These are phyloP conservation scores for Phasia obesa DNA, from an alignment of 2,888 invertebrate species.

Conservation along the genomic window DNA sequence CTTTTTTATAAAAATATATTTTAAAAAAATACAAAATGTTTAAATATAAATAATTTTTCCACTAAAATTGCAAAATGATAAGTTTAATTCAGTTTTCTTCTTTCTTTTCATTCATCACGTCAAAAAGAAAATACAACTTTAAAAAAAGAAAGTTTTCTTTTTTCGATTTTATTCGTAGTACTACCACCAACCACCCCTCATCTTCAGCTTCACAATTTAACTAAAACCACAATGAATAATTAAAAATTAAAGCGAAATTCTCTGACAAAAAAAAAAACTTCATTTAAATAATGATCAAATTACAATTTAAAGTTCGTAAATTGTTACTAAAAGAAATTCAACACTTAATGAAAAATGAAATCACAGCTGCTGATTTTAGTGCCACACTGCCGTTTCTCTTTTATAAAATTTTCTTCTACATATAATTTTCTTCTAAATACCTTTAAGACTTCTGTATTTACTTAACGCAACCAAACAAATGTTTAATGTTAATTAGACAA, in stretches of 20 bases:
- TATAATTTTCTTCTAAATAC: constrained; percentile 35
- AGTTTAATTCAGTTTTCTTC: too few relatives aligned
- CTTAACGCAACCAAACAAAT: constrained; percentile 52
- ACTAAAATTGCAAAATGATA: too few relatives aligned
- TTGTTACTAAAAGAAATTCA: constrained; percentile 48
- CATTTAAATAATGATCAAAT: constrained; percentile 66
- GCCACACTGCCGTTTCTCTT: constrained; percentile 1
- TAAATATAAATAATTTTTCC: too few relatives aligned
- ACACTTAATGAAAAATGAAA: constrained; percentile 67
- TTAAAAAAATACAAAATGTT: too few relatives aligned
- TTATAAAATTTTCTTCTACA: constrained; percentile 12
- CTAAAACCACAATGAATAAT: constrained; percentile 46
- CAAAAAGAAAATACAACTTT: background rate
- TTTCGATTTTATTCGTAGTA: constrained; percentile 8
- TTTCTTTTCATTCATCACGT: too few relatives aligned
- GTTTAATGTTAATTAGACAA: constrained; percentile 70
- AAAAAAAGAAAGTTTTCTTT: constrained; percentile 48
- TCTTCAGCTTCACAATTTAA: background rate
- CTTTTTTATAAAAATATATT: too few relatives aligned
- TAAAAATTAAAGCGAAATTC: constrained; percentile 39
- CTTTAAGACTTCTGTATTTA: constrained; percentile 49
- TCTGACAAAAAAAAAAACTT: constrained; percentile 18
- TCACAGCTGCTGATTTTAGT: constrained; percentile 62
- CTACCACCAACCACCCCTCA: background rate
- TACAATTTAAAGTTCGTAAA: constrained; percentile 54